phyloP scores from a whole-genome alignment of 2,888 invertebrate species.

The Hypselothyrea guttata region DNA sequence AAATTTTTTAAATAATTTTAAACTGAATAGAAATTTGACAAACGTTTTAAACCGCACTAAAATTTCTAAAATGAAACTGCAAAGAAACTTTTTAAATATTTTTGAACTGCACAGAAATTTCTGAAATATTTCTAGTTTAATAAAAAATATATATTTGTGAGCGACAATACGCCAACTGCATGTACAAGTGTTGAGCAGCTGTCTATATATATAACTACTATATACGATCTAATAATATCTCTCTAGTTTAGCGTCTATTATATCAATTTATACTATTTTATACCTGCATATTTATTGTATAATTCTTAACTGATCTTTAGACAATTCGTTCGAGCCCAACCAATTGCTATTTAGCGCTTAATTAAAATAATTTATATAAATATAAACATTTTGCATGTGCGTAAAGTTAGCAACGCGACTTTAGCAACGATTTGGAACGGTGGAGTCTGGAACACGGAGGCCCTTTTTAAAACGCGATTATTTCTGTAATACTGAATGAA shows the following conservation, averaged over 20 bases:
- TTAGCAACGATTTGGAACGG: too few species aligned
- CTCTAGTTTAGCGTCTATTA: neutral
- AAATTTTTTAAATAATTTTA: too few species aligned
- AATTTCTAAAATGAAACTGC: too few species aligned
- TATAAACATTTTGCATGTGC: too few species aligned
- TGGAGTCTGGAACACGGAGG: too few species aligned
- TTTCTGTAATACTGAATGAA: too few species aligned
- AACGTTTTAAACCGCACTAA: too few species aligned
- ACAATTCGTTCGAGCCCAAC: slow-evolving; percentile 1
- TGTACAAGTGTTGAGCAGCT: slow-evolving; percentile 41
- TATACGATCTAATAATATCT: slow-evolving; percentile 7
- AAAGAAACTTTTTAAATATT: too few species aligned
- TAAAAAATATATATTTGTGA: slow-evolving; percentile 35
- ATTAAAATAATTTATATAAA: slow-evolving; percentile 20
- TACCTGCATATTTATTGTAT: slow-evolving; percentile 28
- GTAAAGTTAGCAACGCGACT: too few species aligned
- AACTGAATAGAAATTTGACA: too few species aligned
- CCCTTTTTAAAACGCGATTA: too few species aligned
- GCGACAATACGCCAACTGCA: slow-evolving; percentile 58
- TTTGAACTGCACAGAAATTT: too few species aligned
- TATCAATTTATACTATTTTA: neutral
- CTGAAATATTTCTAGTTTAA: slow-evolving; percentile 20
- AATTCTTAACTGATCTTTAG: slow-evolving; percentile 6
- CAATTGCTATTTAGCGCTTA: slow-evolving; percentile 16
- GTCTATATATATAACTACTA: slow-evolving; percentile 26